Evolutionary conservation across 2,797 vertebrate genomes (phyloP).

Genomic region (Alexandromys oeconomus): DNA sequence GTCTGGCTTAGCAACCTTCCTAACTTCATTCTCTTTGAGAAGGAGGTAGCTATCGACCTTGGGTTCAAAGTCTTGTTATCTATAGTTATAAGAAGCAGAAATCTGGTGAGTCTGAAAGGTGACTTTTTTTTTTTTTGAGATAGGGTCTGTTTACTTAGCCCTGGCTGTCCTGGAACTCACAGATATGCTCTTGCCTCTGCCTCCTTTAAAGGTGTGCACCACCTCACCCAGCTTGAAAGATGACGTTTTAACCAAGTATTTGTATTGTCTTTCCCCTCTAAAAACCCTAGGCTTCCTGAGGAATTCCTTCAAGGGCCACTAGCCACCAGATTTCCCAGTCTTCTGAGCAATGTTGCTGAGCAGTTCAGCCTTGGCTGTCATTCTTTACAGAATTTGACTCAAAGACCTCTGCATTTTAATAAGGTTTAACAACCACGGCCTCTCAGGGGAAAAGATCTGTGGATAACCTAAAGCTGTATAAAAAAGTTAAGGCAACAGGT

Average conservation of each 20-base stretch:
- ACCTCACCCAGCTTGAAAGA: neutral
- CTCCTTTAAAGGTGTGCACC: neutral
- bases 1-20: neutral
- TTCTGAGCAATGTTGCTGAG: neutral
- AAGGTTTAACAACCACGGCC: conserved; percentile 48
- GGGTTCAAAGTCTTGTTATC: neutral
- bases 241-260: conserved; percentile 45
- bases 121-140: conserved; percentile 2
- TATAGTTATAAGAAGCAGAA: neutral
- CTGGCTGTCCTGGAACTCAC: neutral
- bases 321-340: conserved; percentile 26
- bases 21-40: conserved; percentile 18
- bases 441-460: conserved; percentile 50
- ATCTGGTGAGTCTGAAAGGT: conserved; percentile 22
- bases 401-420: conserved; percentile 49
- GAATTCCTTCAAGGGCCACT: neutral
- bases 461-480: conserved; percentile 50
- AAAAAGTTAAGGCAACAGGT: conserved; percentile 61
- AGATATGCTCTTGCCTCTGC: neutral
- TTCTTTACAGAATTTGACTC: conserved; percentile 64
- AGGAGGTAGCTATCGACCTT: neutral
- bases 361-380: conserved; percentile 33
- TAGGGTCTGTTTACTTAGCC: neutral
- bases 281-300: conserved; percentile 19
- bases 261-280: neutral